Base-by-base conservation (phyloP, 1,140 invertebrate genomes). In the Bathynomus jamesi region DNA sequence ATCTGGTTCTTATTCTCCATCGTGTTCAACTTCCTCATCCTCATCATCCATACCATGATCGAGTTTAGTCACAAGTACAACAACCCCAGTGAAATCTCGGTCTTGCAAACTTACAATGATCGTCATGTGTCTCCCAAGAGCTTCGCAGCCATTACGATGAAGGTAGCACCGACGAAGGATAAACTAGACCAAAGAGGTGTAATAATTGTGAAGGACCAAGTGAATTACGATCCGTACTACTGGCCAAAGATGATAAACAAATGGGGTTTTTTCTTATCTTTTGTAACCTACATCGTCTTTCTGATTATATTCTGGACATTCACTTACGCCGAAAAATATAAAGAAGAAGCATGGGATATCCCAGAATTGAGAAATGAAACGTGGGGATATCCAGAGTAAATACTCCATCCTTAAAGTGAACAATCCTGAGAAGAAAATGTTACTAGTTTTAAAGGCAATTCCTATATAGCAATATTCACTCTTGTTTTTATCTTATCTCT, bases 1-100 rank as follows among this genome's bases (percentile, higher is more conserved):
- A n/a, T n/a, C n/a, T n/a, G n/a, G 74, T 76, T 76, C 30, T 29
- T 76, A 53, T 31, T 46, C 0, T 76, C 65, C n/a, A 76, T 76
- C 29, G 30, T 76, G 21, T 76, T 69, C 66, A 53, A 53, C 30
- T 76, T 74, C 46, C 46, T 62, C 21, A 76, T 75, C 65, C 75
- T 76, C 29, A 67, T 70, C 17, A 69, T 74, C 27, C 74, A 75
- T 62, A 74, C 69, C 3, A n/a, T 29, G 2, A 60, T 75, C 8
- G 73, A 75, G 32, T 75, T 68, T 30, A 62, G 62, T 28, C 70
- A 71, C 29, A 28, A 71, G 10, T 71, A 71, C 32, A n/a, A 8
- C 17, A 53, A 62, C 29, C 62, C 70, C 0, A 71, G 30, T 28
- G 65, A 67, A 10, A 40, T 21, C 17, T 24, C 30, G 24, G 28